phyloP scores from a whole-genome alignment of 1,140 invertebrate species.

The Leguminivora glycinivorella region DNA sequence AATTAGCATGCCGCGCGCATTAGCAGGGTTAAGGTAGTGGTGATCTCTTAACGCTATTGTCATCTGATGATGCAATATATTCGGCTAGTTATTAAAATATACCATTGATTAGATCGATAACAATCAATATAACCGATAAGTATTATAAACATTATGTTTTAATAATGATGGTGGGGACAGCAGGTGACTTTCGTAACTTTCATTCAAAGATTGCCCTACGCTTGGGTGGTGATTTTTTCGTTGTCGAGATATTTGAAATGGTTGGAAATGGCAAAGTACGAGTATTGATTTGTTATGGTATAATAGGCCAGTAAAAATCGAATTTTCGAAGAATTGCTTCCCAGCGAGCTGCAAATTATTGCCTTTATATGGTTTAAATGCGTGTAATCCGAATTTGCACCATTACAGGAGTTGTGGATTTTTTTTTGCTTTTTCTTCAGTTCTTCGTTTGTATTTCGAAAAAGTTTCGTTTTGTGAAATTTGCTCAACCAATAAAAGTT shows the following conservation, averaged over 20 bases:
- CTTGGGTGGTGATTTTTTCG: background rate
- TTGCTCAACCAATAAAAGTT: too few species aligned
- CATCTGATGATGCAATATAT: conserved; percentile 21
- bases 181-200: background rate
- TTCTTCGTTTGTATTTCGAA: too few species aligned
- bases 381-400: too few species aligned
- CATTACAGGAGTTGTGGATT: too few species aligned
- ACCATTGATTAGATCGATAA: conserved; percentile 19
- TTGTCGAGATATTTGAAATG: background rate
- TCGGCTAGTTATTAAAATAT: conserved; percentile 22
- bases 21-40: background rate
- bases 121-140: background rate
- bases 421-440: too few species aligned
- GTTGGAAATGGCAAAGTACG: too few species aligned
- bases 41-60: conserved; percentile 21
- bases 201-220: background rate
- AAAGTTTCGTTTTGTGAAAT: too few species aligned
- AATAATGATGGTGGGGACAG: background rate
- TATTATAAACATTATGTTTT: conserved; percentile 1
- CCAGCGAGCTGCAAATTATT: too few species aligned
- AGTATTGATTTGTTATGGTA: too few species aligned
- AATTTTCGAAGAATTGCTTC: too few species aligned
- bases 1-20: background rate
- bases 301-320: too few species aligned
- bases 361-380: too few species aligned